Conservation (phyloP, 2,888 invertebrate genomes). For the Bedellia somnulentella region DNA sequence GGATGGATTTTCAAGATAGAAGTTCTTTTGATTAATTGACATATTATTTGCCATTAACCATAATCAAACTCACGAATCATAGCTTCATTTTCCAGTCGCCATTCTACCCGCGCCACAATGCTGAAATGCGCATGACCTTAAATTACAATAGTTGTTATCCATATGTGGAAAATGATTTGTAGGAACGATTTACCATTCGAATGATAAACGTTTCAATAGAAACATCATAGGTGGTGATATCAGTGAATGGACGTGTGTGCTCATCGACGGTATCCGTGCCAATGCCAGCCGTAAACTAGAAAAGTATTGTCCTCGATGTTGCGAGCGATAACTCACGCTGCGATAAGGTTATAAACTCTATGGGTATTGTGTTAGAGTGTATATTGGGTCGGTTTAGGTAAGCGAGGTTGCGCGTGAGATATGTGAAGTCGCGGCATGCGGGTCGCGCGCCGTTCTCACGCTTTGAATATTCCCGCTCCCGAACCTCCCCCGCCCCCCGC, state of each 20-base stretch:
- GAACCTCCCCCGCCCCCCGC: constrained; percentile 18
- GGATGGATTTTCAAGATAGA: too few relatives aligned
- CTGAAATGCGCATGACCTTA: too few relatives aligned
- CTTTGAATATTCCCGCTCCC: constrained; percentile 59
- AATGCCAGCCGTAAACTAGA: constrained; percentile 59
- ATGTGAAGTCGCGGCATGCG: constrained; percentile 59
- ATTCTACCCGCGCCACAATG: too few relatives aligned
- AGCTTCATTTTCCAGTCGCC: too few relatives aligned
- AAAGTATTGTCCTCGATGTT: constrained; percentile 61
- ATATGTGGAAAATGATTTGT: not conserved
- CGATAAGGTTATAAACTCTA: constrained; percentile 25
- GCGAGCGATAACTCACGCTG: constrained; percentile 42
- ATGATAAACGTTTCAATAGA: too few relatives aligned
- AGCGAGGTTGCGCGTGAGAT: constrained; percentile 59
- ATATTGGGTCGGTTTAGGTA: constrained; percentile 17
- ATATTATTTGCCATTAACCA: too few relatives aligned
- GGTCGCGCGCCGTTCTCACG: constrained; percentile 60
- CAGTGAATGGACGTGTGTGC: constrained; percentile 40
- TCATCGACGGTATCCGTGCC: constrained; percentile 54
- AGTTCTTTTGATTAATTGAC: too few relatives aligned
- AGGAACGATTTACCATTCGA: too few relatives aligned
- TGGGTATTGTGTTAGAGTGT: constrained; percentile 20
- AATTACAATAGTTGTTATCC: too few relatives aligned
- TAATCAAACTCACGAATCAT: too few relatives aligned
- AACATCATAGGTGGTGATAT: constrained; percentile 6